These are phyloP conservation scores for Metopia argyrocephala DNA, from an alignment of 2,888 invertebrate species.

Conservation along the genomic window DNA sequence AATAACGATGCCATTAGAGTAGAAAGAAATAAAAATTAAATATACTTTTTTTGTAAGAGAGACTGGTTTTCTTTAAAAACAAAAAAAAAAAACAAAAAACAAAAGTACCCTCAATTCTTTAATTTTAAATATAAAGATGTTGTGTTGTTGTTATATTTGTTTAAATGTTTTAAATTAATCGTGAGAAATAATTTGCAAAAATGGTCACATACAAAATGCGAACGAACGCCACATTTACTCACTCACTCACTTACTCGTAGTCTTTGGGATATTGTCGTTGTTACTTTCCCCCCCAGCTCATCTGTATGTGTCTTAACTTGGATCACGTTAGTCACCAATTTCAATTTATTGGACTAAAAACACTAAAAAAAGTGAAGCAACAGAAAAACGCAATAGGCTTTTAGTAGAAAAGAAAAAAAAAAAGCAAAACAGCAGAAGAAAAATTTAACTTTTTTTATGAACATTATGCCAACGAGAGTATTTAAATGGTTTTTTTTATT, in stretches of 20 bases:
- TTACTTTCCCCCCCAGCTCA: too few relatives aligned
- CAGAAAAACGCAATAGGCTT: background rate
- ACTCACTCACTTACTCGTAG: too few relatives aligned
- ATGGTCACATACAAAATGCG: constrained; percentile 67
- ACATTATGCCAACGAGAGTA: background rate
- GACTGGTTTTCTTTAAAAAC: constrained; percentile 51
- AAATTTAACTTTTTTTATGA: constrained; percentile 10
- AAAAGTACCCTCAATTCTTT: constrained; percentile 22
- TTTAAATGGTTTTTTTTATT: constrained; percentile 43
- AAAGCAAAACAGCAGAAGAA: too few relatives aligned
- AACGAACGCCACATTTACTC: background rate
- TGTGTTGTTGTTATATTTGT: background rate
- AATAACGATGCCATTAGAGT: too few relatives aligned
- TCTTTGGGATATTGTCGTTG: too few relatives aligned
- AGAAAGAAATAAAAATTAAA: background rate
- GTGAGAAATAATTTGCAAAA: constrained; percentile 71
- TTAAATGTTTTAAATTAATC: constrained; percentile 65
- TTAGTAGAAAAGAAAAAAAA: too few relatives aligned
- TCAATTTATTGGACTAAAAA: background rate
- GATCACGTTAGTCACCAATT: background rate
- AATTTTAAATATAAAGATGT: constrained; percentile 1
- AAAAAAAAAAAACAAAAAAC: too few relatives aligned
- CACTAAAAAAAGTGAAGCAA: background rate
- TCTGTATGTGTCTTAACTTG: too few relatives aligned
- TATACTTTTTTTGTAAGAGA: background rate